Base-by-base conservation (phyloP, 2,888 invertebrate species). In the Sialis lutaria region DNA sequence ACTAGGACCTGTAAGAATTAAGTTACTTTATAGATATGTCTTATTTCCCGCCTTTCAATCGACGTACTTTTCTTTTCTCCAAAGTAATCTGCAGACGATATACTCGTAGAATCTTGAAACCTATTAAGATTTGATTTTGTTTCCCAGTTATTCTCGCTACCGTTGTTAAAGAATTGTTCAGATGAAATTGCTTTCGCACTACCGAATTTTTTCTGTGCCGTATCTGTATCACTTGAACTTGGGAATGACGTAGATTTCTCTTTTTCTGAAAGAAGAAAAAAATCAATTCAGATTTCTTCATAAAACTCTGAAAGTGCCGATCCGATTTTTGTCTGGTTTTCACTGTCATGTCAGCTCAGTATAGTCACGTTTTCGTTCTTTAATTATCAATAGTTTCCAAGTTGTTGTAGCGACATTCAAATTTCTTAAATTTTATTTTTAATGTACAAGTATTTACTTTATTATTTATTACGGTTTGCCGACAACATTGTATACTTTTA, bases 171-270 rank as follows among this genome's bases (percentile, higher is more conserved):
- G 72, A 80, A 96, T 70, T 95, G 95, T 60, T 93, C 92, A 0
- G 97, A 97, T 49, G 96, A 96, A 60, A 98, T 98, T 9, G 93
- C 88, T 67, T 98, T 98, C 4, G 97, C 95, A 56, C 84, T 82
- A 44, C 92, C 96, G 64, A 97, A 98, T 69, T 97, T 97, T 67
- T 89, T 90, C 64, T 89, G 88, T 22, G 92, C 91, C 50, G 83
- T 80, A 55, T 83, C 83, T 42, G 81, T 75, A 6, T 69, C 52
- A 33, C 44, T 47, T 48, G 45, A 22, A 6, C 22, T 6, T 12
- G 22, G n/a, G 12, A 13, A 13, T 35, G 34, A 13, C 22, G 10
- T 8, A 30, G 31, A 7, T 6, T 22, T 30, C 9, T n/a, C 42
- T n/a, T 32, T 22, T 5, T 42, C 42, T 42, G 32, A 13, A 6